Evolutionary conservation across 2,797 vertebrate genomes (phyloP).

Genomic region (Valencia hispanica): DNA sequence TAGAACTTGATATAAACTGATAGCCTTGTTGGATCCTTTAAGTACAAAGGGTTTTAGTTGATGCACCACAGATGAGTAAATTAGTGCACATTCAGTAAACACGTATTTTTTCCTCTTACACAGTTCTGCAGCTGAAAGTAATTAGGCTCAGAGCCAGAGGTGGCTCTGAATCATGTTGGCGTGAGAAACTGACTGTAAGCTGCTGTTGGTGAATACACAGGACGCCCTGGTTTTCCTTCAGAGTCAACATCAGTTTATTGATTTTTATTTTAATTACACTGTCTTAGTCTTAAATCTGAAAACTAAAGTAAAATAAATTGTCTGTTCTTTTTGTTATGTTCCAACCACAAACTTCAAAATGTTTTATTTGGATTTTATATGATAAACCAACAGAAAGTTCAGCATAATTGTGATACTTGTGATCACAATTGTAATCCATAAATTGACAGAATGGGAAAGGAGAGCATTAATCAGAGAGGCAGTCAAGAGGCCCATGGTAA

Average conservation of each 20-base stretch:
- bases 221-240: constrained; percentile 7
- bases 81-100: constrained; percentile 1
- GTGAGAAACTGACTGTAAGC: constrained; percentile 9
- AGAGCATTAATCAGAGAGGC: not conserved
- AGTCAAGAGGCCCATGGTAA: not conserved
- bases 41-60: not conserved
- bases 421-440: too few relatives aligned
- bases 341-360: not conserved
- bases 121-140: not conserved
- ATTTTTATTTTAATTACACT: not conserved
- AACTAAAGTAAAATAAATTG: not conserved
- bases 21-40: not conserved
- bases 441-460: not conserved
- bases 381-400: too few relatives aligned
- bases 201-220: constrained; percentile 24
- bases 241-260: constrained; percentile 25
- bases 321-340: not conserved
- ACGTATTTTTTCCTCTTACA: not conserved
- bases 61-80: not conserved
- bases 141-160: constrained; percentile 3
- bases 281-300: not conserved
- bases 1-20: not conserved
- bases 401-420: too few relatives aligned
- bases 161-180: constrained; percentile 2
- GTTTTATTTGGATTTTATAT: not conserved